Percentiles rank a stretch among this genome's conserved stretches.
Conservation (phyloP, 1,140 invertebrate genomes). For the Diplogasteroides magnus region DNA sequence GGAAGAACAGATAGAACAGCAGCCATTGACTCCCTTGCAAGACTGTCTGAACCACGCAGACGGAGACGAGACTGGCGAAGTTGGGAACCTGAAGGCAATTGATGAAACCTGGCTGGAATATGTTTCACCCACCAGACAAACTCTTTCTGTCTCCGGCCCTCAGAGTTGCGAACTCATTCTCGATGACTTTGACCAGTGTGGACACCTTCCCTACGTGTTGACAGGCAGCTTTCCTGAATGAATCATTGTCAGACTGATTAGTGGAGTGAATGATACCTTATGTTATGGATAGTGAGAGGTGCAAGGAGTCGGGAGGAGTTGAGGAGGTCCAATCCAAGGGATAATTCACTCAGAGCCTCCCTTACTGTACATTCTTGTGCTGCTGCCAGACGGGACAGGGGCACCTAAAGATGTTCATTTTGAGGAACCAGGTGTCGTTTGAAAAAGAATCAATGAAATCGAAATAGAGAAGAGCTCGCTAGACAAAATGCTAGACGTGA, state of each 20-base stretch:
- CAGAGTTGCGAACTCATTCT: neutral
- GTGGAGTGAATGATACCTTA: neutral
- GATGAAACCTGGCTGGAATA: neutral
- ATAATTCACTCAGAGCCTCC: neutral
- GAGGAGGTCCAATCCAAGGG: neutral
- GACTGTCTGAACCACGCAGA: constrained; percentile 11
- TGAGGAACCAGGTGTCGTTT: too few relatives aligned
- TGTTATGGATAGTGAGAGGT: neutral
- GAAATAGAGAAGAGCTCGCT: too few relatives aligned
- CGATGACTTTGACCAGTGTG: neutral
- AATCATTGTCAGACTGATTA: neutral
- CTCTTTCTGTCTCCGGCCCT: neutral
- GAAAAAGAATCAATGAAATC: too few relatives aligned
- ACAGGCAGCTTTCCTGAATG: neutral
- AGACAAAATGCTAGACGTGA: too few relatives aligned
- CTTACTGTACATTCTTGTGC: neutral
- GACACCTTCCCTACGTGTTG: neutral
- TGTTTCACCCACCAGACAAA: neutral
- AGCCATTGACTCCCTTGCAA: constrained; percentile 10
- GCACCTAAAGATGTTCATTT: too few relatives aligned
- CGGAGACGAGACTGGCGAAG: constrained; percentile 15
- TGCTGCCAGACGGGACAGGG: neutral
- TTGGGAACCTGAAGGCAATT: neutral
- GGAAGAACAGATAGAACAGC: constrained; percentile 5
- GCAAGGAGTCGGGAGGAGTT: neutral